Percentiles rank a stretch among this genome's conserved stretches.
phyloP scores from a whole-genome alignment of 2,113 vertebrate species.

The Chaenocephalus aceratus region DNA sequence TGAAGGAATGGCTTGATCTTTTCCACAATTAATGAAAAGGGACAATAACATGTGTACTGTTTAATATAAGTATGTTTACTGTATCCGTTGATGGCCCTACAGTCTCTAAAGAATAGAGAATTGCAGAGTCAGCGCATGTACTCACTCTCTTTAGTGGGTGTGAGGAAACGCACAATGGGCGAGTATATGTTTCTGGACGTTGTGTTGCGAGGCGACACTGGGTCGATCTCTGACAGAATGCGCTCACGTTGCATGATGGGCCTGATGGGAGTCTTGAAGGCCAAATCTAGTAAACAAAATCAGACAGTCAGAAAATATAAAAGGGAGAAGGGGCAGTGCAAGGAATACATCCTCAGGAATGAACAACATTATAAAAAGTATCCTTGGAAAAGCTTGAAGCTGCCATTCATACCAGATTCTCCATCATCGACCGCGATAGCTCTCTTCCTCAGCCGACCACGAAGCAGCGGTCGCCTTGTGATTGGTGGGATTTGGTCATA shows the following conservation, averaged over 20 bases:
- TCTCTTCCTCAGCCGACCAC: constrained; percentile 65
- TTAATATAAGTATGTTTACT: neutral
- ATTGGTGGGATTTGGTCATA: constrained; percentile 70
- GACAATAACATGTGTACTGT: neutral
- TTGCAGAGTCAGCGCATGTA: constrained; percentile 2
- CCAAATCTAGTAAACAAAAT: constrained; percentile 54
- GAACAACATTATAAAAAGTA: neutral
- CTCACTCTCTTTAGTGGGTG: constrained; percentile 84
- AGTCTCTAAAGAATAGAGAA: neutral
- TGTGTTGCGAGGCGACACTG: constrained; percentile 55
- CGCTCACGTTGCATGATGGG: constrained; percentile 48
- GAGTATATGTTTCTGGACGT: constrained; percentile 80
- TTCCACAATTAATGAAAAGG: neutral
- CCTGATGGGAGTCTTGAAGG: constrained; percentile 79
- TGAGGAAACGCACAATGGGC: constrained; percentile 82
- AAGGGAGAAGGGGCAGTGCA: neutral
- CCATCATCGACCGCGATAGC: constrained; percentile 53
- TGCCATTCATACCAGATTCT: constrained; percentile 63
- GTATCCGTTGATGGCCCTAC: neutral
- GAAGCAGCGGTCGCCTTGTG: constrained; percentile 55
- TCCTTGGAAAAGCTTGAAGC: neutral
- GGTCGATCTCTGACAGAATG: constrained; percentile 57
- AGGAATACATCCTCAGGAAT: neutral
- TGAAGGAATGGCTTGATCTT: neutral
- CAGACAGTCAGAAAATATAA: neutral